phyloP scores from a whole-genome alignment of 2,113 vertebrate genomes.

The Cricetomys ansorgei region DNA sequence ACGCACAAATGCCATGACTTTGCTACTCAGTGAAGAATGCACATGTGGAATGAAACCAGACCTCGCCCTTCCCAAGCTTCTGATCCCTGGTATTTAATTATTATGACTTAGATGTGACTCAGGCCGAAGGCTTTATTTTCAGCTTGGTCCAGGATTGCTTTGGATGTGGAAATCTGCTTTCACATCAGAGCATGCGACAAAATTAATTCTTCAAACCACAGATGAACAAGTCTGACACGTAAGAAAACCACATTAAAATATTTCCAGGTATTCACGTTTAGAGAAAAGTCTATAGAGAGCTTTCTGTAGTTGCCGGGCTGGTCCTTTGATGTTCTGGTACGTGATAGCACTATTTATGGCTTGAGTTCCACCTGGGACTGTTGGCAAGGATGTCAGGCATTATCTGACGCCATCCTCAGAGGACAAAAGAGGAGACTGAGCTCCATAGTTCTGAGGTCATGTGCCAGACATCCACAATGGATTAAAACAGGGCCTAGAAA shows the following conservation, averaged over 20 bases:
- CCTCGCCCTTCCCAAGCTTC: conserved; percentile 43
- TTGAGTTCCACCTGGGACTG: background rate
- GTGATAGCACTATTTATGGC: background rate
- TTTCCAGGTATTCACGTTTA: background rate
- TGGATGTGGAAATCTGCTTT: conserved; percentile 33
- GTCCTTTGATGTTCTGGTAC: background rate
- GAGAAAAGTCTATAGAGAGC: background rate
- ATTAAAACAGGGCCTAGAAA: background rate
- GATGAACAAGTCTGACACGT: conserved; percentile 53
- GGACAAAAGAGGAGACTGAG: background rate
- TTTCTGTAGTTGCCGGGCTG: background rate
- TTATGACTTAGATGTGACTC: conserved; percentile 62
- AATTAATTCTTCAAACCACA: conserved; percentile 55
- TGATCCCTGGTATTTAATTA: conserved; percentile 58
- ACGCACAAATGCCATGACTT: conserved; percentile 11
- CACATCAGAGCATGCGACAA: background rate
- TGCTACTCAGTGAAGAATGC: background rate
- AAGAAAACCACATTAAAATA: conserved; percentile 40
- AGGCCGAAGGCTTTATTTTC: conserved; percentile 26
- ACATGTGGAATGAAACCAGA: conserved; percentile 38
- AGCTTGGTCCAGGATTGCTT: conserved; percentile 52
- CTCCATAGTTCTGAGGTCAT: background rate
- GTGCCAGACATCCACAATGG: background rate
- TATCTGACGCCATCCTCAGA: background rate
- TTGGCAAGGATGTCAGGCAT: background rate